phyloP scores from a whole-genome alignment of 2,888 invertebrate genomes.

The Margaritifera margaritifera region DNA sequence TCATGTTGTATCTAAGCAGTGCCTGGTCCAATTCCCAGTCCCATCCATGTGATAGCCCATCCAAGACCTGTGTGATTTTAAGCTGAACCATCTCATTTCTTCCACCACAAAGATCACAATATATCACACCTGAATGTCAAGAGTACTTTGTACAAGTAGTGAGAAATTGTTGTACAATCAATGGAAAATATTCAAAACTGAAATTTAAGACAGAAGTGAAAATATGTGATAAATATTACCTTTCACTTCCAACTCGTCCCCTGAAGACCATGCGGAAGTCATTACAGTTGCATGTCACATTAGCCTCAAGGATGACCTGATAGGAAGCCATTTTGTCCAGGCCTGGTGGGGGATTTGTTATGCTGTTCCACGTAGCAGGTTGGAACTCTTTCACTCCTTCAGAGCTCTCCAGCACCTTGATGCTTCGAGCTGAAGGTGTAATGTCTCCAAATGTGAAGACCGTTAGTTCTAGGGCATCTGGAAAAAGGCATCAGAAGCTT shows the following conservation, averaged over 20 bases:
- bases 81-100: no score
- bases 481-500: slow-evolving; percentile 4
- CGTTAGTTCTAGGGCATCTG: slow-evolving; percentile 74
- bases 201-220: neutral
- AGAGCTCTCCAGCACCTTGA: slow-evolving; percentile 72
- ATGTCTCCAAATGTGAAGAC: slow-evolving; percentile 75
- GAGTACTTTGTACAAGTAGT: no score
- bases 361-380: slow-evolving; percentile 63
- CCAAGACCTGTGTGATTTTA: no score
- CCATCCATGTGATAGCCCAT: no score
- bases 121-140: no score
- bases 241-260: slow-evolving; percentile 67
- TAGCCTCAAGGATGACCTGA: slow-evolving; percentile 75
- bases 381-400: slow-evolving; percentile 67
- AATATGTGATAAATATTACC: slow-evolving; percentile 31
- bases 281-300: slow-evolving; percentile 74
- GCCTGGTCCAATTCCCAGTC: no score
- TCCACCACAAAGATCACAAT: no score
- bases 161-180: neutral
- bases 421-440: slow-evolving; percentile 71
- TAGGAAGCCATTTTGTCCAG: slow-evolving; percentile 69
- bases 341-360: slow-evolving; percentile 64
- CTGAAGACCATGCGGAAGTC: slow-evolving; percentile 76
- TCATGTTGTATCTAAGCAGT: no score
- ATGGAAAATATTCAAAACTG: no score